A percentile compares a stretch with the other conserved stretches of the same genome.
These are phyloP conservation scores for Ophioninae sp. DNA, from an alignment of 2,888 invertebrate species.

Conservation along the genomic window DNA sequence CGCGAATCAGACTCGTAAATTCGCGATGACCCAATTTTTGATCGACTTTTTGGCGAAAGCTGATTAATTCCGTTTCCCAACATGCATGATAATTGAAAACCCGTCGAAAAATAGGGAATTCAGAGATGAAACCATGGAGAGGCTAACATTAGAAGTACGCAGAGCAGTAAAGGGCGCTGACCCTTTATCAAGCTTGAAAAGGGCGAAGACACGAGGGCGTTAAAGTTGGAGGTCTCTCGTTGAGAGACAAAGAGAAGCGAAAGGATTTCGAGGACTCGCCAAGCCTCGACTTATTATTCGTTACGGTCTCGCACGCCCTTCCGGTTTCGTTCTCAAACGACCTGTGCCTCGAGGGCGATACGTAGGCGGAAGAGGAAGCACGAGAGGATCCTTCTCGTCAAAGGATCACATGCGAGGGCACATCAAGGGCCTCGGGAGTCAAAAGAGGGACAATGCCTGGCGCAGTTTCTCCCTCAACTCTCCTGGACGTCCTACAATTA, in stretches of 20 bases:
- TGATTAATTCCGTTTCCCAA: no score
- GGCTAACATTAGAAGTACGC: not conserved
- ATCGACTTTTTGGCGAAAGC: no score
- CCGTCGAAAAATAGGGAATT: not conserved
- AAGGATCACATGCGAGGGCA: slow-evolving; percentile 46
- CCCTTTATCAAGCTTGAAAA: not conserved
- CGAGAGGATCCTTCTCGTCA: slow-evolving; percentile 42
- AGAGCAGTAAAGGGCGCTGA: not conserved
- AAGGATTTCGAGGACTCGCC: not conserved
- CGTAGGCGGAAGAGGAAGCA: slow-evolving; percentile 14
- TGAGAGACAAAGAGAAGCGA: not conserved
- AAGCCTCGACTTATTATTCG: not conserved
- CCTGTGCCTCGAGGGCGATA: not conserved
- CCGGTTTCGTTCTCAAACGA: not conserved
- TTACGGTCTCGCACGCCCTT: not conserved
- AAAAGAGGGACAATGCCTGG: slow-evolving; percentile 40
- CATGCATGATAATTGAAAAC: no score
- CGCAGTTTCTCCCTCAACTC: slow-evolving; percentile 30
- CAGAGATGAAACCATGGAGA: not conserved
- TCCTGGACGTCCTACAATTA: slow-evolving; percentile 55
- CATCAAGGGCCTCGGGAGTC: slow-evolving; percentile 45
- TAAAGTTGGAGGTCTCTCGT: not conserved
- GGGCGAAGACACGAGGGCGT: not conserved
- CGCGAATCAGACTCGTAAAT: no score
- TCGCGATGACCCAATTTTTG: no score